These are phyloP conservation scores for Spheniscus humboldti DNA, from an alignment of 2,797 vertebrate species.

Conservation along the genomic window DNA sequence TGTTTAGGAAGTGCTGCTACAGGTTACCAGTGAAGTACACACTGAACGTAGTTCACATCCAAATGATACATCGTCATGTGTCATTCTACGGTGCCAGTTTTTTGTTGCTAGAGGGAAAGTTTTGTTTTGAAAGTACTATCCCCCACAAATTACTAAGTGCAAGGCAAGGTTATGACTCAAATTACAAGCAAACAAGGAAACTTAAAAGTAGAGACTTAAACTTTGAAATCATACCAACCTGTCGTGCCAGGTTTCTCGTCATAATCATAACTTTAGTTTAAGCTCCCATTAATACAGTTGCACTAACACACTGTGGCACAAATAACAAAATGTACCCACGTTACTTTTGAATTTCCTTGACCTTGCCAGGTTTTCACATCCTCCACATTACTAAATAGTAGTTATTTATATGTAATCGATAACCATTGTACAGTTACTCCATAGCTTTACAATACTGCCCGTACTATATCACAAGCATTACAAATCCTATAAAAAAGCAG, in stretches of 20 bases:
- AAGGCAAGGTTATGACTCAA: neutral
- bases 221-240: neutral
- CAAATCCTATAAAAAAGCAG: slow-evolving; percentile 59
- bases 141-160: neutral
- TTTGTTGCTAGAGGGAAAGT: neutral
- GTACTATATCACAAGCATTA: slow-evolving; percentile 72
- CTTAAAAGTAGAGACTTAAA: slow-evolving; percentile 32
- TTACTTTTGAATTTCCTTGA: slow-evolving; percentile 40
- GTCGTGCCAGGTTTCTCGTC: neutral
- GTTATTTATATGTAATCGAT: slow-evolving; percentile 74
- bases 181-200: slow-evolving; percentile 37
- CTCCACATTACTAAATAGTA: slow-evolving; percentile 47
- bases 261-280: neutral
- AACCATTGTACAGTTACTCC: slow-evolving; percentile 71
- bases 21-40: neutral
- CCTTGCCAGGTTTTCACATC: slow-evolving; percentile 51
- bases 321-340: neutral
- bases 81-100: neutral
- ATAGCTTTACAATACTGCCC: slow-evolving; percentile 66
- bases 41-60: neutral
- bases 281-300: slow-evolving; percentile 36
- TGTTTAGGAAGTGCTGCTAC: neutral
- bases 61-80: neutral
- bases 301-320: slow-evolving; percentile 61
- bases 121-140: neutral